phyloP scores from a whole-genome alignment of 2,113 vertebrate genomes.

The Zosterops lateralis region DNA sequence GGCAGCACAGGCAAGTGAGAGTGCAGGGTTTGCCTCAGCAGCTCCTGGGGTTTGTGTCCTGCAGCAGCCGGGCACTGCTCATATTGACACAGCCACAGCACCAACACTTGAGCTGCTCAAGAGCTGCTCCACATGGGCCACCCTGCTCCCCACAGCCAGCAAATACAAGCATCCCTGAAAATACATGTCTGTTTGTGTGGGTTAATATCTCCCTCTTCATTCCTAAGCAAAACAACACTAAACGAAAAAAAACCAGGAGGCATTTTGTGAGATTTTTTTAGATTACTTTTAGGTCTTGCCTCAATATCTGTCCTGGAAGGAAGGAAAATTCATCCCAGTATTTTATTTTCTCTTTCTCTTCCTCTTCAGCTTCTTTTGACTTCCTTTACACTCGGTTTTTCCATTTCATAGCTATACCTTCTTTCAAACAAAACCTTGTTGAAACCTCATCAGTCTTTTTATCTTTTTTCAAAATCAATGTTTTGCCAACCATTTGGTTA shows the following conservation, averaged over 20 bases:
- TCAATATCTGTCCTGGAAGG: background rate
- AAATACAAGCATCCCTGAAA: background rate
- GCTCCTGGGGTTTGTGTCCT: background rate
- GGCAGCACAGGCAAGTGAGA: background rate
- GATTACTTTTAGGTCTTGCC: background rate
- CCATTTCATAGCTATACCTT: background rate
- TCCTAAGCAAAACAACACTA: background rate
- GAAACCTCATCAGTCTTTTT: background rate
- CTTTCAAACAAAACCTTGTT: background rate
- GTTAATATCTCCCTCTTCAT: background rate
- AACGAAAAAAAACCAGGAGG: background rate
- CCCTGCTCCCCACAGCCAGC: background rate
- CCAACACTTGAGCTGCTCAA: background rate
- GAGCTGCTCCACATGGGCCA: background rate
- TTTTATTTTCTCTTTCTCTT: background rate
- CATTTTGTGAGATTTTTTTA: background rate
- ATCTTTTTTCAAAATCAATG: background rate
- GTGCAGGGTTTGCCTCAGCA: background rate
- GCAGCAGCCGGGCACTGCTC: background rate
- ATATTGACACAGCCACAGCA: background rate
- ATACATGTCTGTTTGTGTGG: rapidly evolving
- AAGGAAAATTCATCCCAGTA: background rate
- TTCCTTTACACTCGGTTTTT: background rate
- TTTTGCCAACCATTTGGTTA: background rate
- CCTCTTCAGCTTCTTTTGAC: background rate